Evolutionary conservation across 2,888 invertebrate species (phyloP).

Genomic region (Netelia virgata): DNA sequence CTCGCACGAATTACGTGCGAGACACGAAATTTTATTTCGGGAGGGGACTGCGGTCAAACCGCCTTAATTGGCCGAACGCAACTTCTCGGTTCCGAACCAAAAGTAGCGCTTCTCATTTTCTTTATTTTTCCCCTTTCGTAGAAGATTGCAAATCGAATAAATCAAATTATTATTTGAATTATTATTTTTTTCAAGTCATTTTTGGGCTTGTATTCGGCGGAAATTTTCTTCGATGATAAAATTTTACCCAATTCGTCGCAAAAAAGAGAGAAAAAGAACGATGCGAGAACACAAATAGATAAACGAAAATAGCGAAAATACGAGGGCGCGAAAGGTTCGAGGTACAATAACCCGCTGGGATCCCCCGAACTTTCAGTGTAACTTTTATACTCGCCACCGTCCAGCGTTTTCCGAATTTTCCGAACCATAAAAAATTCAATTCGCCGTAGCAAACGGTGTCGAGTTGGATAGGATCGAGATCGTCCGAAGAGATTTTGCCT

Average conservation of each 20-base stretch:
- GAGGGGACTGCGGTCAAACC: too few relatives aligned
- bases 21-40: neutral
- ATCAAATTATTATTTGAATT: too few relatives aligned
- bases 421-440: slow-evolving; percentile 52
- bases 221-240: too few relatives aligned
- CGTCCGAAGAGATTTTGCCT: slow-evolving; percentile 39
- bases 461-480: slow-evolving; percentile 39
- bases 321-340: neutral
- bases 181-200: too few relatives aligned
- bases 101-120: too few relatives aligned
- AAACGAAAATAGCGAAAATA: neutral
- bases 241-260: neutral
- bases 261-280: neutral
- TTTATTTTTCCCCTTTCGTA: too few relatives aligned
- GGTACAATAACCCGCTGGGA: neutral
- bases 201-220: too few relatives aligned
- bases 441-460: slow-evolving; percentile 40
- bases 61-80: too few relatives aligned
- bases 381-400: slow-evolving; percentile 20
- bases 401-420: slow-evolving; percentile 38
- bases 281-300: too few relatives aligned
- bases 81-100: too few relatives aligned
- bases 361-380: neutral
- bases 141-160: too few relatives aligned
- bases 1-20: neutral